These are phyloP conservation scores for Lycaon pictus DNA, from an alignment of 2,113 vertebrate species.

Conservation along the genomic window DNA sequence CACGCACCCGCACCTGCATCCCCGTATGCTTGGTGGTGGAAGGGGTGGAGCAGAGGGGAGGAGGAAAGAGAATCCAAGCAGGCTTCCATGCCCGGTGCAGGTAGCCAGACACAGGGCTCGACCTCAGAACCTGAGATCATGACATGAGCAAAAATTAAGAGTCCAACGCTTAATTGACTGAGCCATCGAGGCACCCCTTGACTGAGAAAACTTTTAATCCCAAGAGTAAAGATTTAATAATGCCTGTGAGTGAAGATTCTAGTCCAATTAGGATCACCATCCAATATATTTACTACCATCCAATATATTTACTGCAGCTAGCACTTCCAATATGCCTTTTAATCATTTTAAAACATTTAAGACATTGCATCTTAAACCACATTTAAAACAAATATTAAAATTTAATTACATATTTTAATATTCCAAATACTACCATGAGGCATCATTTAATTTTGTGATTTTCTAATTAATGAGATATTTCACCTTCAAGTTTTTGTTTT, in stretches of 20 bases:
- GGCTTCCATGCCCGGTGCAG: background rate
- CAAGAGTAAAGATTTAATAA: background rate
- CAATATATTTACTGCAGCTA: background rate
- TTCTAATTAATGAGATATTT: background rate
- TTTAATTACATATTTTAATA: slow-evolving; percentile 35
- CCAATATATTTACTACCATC: background rate
- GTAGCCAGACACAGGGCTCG: background rate
- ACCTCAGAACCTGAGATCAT: background rate
- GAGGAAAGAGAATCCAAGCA: background rate
- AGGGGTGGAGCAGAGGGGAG: background rate
- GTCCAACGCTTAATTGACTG: background rate
- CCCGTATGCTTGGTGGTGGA: background rate
- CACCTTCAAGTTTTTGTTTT: slow-evolving; percentile 15
- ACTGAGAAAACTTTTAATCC: background rate
- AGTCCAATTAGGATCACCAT: too few species aligned
- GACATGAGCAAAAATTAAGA: background rate
- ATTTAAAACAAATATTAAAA: background rate
- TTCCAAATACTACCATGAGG: background rate
- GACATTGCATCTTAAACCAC: background rate
- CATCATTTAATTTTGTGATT: slow-evolving; percentile 13
- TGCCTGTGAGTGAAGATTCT: background rate
- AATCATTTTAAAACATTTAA: background rate
- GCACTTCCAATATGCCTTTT: background rate
- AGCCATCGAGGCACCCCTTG: background rate
- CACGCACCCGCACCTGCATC: too few species aligned